A percentile compares a stretch with the other conserved stretches of the same genome.
phyloP scores from a whole-genome alignment of 2,113 vertebrate species.

The Nansenia antarctica region DNA sequence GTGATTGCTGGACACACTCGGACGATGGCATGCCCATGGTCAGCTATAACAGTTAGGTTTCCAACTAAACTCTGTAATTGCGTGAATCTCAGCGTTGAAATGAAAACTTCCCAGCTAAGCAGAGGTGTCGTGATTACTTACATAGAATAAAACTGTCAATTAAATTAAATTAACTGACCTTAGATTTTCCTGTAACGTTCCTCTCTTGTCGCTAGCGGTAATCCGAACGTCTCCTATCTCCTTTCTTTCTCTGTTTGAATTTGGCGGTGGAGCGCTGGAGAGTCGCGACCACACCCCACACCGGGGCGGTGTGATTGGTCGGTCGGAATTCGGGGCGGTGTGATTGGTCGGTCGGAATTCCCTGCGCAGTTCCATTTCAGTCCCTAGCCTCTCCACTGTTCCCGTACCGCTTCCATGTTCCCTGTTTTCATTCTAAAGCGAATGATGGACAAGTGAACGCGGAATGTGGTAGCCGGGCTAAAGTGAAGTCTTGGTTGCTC shows the following conservation, averaged over 20 bases:
- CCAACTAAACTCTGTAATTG: no score
- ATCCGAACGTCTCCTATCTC: conserved; percentile 30
- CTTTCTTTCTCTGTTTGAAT: conserved; percentile 70
- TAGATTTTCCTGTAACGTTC: neutral
- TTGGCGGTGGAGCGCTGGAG: conserved; percentile 62
- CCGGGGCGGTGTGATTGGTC: neutral
- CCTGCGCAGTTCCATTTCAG: neutral
- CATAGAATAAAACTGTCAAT: neutral
- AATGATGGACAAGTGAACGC: neutral
- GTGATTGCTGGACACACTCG: no score
- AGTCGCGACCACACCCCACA: neutral
- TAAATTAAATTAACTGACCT: neutral
- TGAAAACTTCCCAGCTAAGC: no score
- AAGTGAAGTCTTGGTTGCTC: neutral
- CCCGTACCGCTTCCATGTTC: neutral
- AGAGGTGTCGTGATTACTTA: no score
- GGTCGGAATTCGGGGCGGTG: neutral
- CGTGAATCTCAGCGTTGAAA: no score
- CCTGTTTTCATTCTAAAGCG: neutral
- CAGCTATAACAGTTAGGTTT: no score
- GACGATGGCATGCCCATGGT: no score
- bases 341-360: neutral
- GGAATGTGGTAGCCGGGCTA: neutral
- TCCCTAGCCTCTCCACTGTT: neutral
- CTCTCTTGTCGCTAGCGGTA: neutral